Percentiles rank a stretch among this genome's conserved stretches.
Conservation (phyloP, 53 echinoderm and acorn worm species). For the Paracentrotus lividus region DNA sequence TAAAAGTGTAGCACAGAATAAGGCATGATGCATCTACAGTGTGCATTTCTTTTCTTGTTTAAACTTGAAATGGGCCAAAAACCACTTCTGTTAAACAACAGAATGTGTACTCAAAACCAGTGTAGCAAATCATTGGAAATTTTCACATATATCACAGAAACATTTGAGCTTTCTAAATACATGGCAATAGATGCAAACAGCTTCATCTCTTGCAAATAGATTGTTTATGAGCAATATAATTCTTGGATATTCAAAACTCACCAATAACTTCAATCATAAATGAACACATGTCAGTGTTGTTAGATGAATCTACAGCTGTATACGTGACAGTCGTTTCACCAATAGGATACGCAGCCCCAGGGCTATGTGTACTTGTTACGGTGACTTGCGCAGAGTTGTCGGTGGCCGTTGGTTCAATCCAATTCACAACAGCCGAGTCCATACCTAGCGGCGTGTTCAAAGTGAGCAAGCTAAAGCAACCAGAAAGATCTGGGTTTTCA, state of each 20-base stretch:
- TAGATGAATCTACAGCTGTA: constrained; percentile 19
- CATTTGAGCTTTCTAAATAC: no score
- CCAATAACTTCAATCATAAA: constrained; percentile 7
- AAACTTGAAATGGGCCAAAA: no score
- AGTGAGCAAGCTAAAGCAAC: neutral
- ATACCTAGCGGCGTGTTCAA: neutral
- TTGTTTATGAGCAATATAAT: no score
- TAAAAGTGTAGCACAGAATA: no score
- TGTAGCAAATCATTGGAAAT: no score
- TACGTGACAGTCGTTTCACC: constrained; percentile 8
- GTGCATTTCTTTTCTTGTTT: no score
- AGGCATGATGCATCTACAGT: no score
- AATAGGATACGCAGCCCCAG: neutral
- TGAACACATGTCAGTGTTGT: constrained; percentile 15
- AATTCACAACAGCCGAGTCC: neutral
- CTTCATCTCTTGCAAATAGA: no score
- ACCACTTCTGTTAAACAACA: no score
- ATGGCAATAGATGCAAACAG: no score
- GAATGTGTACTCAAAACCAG: no score
- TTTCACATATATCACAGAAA: no score
- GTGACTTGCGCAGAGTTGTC: constrained; percentile 47
- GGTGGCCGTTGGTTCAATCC: constrained; percentile 18
- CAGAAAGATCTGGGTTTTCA: neutral
- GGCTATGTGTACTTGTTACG: neutral
- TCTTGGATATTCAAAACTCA: neutral